Conservation (phyloP, 2,113 vertebrate genomes). For the Bettongia penicillata region DNA sequence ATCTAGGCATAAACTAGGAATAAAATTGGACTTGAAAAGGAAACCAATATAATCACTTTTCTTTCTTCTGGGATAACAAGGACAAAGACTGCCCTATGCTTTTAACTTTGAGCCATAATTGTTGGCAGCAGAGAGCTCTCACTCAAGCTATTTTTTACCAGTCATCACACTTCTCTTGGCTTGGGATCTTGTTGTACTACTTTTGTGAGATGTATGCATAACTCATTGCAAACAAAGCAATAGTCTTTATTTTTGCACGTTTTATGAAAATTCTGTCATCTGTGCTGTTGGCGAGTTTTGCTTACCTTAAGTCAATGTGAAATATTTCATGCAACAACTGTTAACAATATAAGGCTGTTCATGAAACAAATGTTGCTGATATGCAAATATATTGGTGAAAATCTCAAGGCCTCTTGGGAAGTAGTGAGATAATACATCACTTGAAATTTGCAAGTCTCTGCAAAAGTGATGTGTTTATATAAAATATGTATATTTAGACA, state of each 20-base stretch:
- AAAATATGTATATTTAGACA: not conserved
- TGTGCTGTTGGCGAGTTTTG: not conserved
- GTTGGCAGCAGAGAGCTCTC: not conserved
- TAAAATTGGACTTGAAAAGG: not conserved
- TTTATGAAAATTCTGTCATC: not conserved
- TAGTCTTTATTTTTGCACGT: not conserved
- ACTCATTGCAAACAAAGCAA: not conserved
- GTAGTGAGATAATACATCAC: not conserved
- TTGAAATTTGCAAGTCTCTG: not conserved
- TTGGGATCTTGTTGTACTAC: not conserved
- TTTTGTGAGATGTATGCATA: not conserved
- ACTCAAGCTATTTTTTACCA: not conserved
- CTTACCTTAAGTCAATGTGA: not conserved
- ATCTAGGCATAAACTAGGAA: not conserved
- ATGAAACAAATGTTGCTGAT: not conserved
- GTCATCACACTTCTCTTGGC: not conserved
- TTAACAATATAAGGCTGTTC: not conserved
- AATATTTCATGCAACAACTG: not conserved
- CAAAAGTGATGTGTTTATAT: not conserved
- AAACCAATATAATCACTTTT: not conserved
- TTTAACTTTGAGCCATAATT: not conserved
- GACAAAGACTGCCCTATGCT: not conserved
- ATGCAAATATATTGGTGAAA: not conserved
- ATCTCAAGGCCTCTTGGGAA: not conserved
- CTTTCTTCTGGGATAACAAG: not conserved